Evolutionary conservation across 2,888 invertebrate species (phyloP).

Genomic region (Cheilosia vulpina): DNA sequence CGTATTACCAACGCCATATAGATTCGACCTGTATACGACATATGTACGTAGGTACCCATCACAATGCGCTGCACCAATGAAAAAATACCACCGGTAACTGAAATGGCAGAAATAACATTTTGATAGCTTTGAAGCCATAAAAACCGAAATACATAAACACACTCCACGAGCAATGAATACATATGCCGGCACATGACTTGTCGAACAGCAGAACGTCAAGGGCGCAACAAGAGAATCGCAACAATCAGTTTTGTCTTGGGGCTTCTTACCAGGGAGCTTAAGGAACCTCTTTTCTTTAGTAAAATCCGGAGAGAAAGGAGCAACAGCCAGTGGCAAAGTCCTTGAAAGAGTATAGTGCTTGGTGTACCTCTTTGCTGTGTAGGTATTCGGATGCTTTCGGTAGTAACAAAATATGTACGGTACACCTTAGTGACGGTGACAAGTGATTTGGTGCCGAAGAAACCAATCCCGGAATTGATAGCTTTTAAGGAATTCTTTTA

Average conservation of each 20-base stretch:
- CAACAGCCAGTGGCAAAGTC: slow-evolving; percentile 48
- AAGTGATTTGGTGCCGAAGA: slow-evolving; percentile 56
- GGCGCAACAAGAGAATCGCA: slow-evolving; percentile 67
- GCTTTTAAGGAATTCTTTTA: slow-evolving; percentile 53
- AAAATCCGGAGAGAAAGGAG: slow-evolving; percentile 53
- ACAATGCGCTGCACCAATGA: slow-evolving; percentile 21
- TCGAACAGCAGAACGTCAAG: slow-evolving; percentile 44
- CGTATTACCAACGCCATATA: slow-evolving; percentile 39
- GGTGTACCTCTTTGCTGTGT: slow-evolving; percentile 28
- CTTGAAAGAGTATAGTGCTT: slow-evolving; percentile 52
- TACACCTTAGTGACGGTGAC: slow-evolving; percentile 52
- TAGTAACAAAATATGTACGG: slow-evolving; percentile 52
- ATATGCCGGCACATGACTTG: slow-evolving; percentile 43
- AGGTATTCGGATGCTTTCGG: slow-evolving; percentile 14
- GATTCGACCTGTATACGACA: slow-evolving; percentile 15
- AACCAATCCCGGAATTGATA: slow-evolving; percentile 48
- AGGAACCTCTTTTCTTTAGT: slow-evolving; percentile 52
- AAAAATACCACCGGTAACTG: slow-evolving; percentile 2
- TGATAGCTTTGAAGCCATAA: slow-evolving; percentile 55
- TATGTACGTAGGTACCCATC: not conserved
- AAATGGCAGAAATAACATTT: slow-evolving; percentile 43
- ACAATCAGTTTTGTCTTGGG: slow-evolving; percentile 49
- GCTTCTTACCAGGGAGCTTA: slow-evolving; percentile 39
- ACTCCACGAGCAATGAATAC: slow-evolving; percentile 62
- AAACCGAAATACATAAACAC: slow-evolving; percentile 67